Base-by-base conservation (phyloP, 2,113 vertebrate species). In the Pseudopodoces humilis region DNA sequence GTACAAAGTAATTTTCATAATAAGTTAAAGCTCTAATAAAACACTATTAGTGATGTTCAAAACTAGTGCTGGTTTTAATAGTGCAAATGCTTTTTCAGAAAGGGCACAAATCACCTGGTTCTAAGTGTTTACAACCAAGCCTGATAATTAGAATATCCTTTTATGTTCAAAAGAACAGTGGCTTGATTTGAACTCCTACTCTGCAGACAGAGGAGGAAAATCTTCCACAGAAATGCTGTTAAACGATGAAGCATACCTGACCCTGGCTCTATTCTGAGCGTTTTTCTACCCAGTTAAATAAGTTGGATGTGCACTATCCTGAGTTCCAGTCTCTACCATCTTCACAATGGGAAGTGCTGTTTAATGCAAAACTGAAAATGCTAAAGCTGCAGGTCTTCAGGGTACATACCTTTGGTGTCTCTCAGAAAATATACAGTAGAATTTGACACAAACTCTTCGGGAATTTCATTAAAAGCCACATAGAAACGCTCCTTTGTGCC, bases 401-500 rank as follows among this genome's bases (percentile, higher is more conserved):
- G 35, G 22, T 39, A 92, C 90, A 75, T 96, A 99, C 99, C 99
- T 93, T 97, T 97, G 17, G 96, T 97, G 52, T 98, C 98, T 95
- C 99, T 98, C 69, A 99, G 94, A 78, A 99, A 99, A 97, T 97
- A 99, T 15, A 99, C 95, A 28, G 97, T 86, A 8, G 63, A 96
- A 53, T 94, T 97, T 75, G 98, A 97, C 39, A 97, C n/a, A 94
- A 98, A 98, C 63, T 96, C 98, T 94, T 98, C 90, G 0, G 98
- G 98, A 67, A 98, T 93, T 27, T 96, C 78, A 49, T 98, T 90
- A 13, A 98, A 83, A 30, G 97, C 86, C n/a, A 98, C 93, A 6
- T 97, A 95, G 49, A 99, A 98, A 90, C 97, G 95, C 39, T 39
- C 23, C 0, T 5, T 49, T 1, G 12, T 2, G 7, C 33, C 30